phyloP scores from a whole-genome alignment of 92 coral and sea anemone species.

The Siderastrea siderea region DNA sequence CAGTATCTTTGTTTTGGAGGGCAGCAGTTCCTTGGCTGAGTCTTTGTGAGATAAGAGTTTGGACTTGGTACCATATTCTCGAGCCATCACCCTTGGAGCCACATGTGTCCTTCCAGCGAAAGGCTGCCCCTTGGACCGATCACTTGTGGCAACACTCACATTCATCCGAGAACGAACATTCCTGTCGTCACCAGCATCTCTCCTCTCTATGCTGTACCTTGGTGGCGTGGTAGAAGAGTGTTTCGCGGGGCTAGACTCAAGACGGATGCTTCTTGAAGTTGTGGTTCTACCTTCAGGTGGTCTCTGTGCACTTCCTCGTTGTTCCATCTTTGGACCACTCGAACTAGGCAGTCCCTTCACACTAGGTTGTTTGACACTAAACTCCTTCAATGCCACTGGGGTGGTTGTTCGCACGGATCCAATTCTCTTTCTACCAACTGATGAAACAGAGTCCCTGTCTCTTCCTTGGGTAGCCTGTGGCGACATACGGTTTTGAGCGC shows the following conservation, averaged over 20 bases:
- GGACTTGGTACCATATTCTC: slow-evolving; percentile 57
- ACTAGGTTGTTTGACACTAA: slow-evolving; percentile 42
- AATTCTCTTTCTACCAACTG: slow-evolving; percentile 21
- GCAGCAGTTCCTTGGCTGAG: slow-evolving; percentile 59
- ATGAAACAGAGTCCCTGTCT: slow-evolving; percentile 5
- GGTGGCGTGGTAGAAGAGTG: slow-evolving; percentile 34
- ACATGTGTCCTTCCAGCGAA: slow-evolving; percentile 35
- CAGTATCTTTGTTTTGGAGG: slow-evolving; percentile 61
- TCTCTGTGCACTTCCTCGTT: slow-evolving; percentile 29
- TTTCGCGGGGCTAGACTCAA: slow-evolving; percentile 46
- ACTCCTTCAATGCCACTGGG: slow-evolving; percentile 85
- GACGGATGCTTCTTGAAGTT: slow-evolving; percentile 39
- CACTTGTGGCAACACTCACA: not conserved
- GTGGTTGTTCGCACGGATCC: slow-evolving; percentile 81
- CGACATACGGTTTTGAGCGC: not conserved
- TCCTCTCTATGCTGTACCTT: slow-evolving; percentile 1
- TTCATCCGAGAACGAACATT: slow-evolving; percentile 19
- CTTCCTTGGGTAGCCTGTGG: slow-evolving; percentile 4
- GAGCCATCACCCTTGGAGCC: slow-evolving; percentile 64
- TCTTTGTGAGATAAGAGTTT: slow-evolving; percentile 57
- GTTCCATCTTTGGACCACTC: not conserved
- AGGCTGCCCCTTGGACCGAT: slow-evolving; percentile 23
- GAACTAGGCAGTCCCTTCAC: slow-evolving; percentile 13
- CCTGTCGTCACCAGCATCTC: slow-evolving; percentile 18
- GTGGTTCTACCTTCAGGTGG: slow-evolving; percentile 20